Conservation (phyloP, 2,888 invertebrate genomes). For the Cataglyphis altisquamis region DNA sequence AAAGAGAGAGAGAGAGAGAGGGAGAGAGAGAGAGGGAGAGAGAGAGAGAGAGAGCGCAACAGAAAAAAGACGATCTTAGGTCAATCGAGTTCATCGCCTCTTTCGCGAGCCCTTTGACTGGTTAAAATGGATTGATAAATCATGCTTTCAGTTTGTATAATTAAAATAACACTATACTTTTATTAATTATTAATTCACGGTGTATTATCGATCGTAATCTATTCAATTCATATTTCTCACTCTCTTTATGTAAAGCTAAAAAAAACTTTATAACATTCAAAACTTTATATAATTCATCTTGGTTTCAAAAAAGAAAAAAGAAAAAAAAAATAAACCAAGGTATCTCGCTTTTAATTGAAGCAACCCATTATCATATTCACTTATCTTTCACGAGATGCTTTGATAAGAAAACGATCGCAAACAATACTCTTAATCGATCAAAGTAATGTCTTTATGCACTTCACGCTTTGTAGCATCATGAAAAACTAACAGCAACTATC, state of each 20-base stretch:
- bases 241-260: neutral
- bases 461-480: neutral
- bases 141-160: neutral
- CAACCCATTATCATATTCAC: neutral
- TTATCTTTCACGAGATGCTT: neutral
- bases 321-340: neutral
- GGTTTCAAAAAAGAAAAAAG: neutral
- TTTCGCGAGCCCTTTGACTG: neutral
- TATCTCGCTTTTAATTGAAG: neutral
- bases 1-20: neutral
- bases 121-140: neutral
- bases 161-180: neutral
- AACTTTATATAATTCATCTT: neutral
- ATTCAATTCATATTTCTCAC: neutral
- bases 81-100: slow-evolving; percentile 31
- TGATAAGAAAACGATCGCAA: neutral
- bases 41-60: too few species aligned
- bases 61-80: neutral
- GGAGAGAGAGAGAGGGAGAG: too few species aligned
- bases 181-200: neutral
- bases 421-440: neutral
- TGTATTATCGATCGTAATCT: neutral
- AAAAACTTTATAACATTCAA: too few species aligned
- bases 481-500: slow-evolving; percentile 26
- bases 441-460: neutral